Conservation (phyloP, 2,113 vertebrate species). For the Rhinoderma darwinii region DNA sequence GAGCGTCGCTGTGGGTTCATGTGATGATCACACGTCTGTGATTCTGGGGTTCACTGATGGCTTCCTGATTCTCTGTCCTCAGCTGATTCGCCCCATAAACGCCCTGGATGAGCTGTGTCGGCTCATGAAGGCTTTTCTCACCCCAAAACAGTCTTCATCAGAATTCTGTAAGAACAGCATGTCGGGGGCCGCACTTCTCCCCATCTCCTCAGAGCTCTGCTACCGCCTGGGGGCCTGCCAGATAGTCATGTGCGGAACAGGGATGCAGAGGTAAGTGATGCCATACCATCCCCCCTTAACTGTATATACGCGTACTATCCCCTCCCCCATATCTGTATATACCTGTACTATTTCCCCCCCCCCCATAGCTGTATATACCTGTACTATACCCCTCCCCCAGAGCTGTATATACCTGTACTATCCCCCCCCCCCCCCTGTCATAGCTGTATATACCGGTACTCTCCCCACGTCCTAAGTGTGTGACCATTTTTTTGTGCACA, state of each 20-base stretch:
- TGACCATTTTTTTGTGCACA: slow-evolving; percentile 60
- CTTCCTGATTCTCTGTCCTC: slow-evolving; percentile 11
- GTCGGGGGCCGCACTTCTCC: slow-evolving; percentile 83
- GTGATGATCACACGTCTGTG: too few species aligned
- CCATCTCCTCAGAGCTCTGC: slow-evolving; percentile 92
- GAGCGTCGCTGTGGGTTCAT: neutral
- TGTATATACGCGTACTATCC: too few species aligned
- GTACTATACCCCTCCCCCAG: too few species aligned
- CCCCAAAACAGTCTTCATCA: slow-evolving; percentile 69
- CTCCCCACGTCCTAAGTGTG: neutral
- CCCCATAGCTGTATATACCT: too few species aligned
- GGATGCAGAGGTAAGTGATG: slow-evolving; percentile 90
- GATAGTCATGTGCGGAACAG: slow-evolving; percentile 90
- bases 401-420: too few species aligned
- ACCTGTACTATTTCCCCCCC: too few species aligned
- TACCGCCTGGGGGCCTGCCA: slow-evolving; percentile 95
- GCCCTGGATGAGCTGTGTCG: slow-evolving; percentile 96
- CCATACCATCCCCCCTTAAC: neutral
- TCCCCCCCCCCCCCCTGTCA: neutral
- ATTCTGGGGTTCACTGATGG: neutral
- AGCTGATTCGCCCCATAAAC: slow-evolving; percentile 96
- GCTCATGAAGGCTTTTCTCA: slow-evolving; percentile 89
- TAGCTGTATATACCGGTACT: neutral
- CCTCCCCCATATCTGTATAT: too few species aligned
- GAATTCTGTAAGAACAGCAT: slow-evolving; percentile 69